A percentile compares a stretch with the other conserved stretches of the same genome.
phyloP scores from a whole-genome alignment of 2,888 invertebrate genomes.

The Ormia ochracea region DNA sequence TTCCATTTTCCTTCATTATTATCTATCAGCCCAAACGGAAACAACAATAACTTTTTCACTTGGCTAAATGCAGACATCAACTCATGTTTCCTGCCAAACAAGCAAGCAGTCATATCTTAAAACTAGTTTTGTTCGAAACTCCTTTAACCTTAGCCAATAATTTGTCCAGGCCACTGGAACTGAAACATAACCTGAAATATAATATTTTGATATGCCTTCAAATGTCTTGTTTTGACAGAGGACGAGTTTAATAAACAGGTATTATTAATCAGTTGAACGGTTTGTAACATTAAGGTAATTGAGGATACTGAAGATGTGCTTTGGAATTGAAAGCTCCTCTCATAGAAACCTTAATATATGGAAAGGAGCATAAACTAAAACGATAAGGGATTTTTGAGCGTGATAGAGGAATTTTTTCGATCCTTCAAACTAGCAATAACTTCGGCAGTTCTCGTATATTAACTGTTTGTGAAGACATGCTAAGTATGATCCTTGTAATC shows the following conservation, averaged over 20 bases:
- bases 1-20: not conserved
- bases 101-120: conserved; percentile 15
- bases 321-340: too few species aligned
- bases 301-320: too few species aligned
- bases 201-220: conserved; percentile 1
- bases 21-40: not conserved
- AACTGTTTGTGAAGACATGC: too few species aligned
- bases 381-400: too few species aligned
- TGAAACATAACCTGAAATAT: conserved; percentile 38
- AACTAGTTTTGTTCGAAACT: not conserved
- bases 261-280: not conserved
- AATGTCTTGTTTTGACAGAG: not conserved
- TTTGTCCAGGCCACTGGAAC: conserved; percentile 27
- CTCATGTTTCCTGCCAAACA: conserved; percentile 28
- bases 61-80: conserved; percentile 8
- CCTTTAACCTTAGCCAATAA: not conserved
- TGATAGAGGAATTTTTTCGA: too few species aligned
- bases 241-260: not conserved
- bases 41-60: conserved; percentile 11
- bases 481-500: too few species aligned
- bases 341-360: too few species aligned
- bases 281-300: not conserved
- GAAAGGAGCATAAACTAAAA: too few species aligned
- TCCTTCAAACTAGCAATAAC: too few species aligned
- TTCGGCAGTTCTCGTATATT: too few species aligned